These are phyloP conservation scores for Carlito syrichta DNA, from an alignment of 2,113 vertebrate genomes.

Conservation along the genomic window DNA sequence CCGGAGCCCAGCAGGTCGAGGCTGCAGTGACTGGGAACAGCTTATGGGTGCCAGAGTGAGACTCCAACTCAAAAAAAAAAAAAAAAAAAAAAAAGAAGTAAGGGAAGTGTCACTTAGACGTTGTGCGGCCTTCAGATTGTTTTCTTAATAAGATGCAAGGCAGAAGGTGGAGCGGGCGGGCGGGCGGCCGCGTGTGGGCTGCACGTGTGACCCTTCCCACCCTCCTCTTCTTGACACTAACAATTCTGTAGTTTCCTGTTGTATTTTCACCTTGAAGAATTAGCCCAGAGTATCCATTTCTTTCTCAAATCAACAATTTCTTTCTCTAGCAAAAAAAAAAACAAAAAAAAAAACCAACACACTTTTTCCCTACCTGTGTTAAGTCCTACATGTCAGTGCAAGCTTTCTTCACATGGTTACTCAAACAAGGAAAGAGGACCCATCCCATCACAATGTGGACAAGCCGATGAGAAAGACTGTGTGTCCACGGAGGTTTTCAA, in stretches of 20 bases:
- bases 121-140: not conserved
- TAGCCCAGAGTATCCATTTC: not conserved
- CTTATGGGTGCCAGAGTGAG: no score
- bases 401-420: not conserved
- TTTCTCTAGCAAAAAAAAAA: not conserved
- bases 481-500: not conserved
- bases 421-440: not conserved
- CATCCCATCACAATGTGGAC: no score
- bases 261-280: not conserved
- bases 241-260: not conserved
- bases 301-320: not conserved
- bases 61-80: no score
- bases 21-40: no score
- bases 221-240: not conserved
- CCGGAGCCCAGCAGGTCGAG: no score
- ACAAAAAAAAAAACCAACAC: no score
- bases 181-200: no score
- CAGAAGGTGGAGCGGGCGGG: constrained; percentile 27
- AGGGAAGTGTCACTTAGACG: constrained; percentile 30
- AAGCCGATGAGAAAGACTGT: not conserved
- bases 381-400: not conserved
- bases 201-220: not conserved
- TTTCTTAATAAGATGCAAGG: constrained; percentile 22
- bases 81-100: no score
- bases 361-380: not conserved